phyloP scores from a whole-genome alignment of 1,140 invertebrate genomes.

The Gryon sp. region DNA sequence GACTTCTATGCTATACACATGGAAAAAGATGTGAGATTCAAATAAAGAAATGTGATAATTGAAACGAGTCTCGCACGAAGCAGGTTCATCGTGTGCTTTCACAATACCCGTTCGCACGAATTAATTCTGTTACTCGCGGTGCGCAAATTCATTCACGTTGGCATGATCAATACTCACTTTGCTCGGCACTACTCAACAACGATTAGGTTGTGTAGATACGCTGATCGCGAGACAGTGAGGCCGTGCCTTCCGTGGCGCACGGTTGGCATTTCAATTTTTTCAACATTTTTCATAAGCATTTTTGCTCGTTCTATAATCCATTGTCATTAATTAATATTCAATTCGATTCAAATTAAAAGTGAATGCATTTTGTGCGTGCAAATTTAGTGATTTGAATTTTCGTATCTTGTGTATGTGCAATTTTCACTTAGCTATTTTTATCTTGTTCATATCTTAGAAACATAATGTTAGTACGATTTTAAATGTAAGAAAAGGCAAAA shows the following conservation, averaged over 20 bases:
- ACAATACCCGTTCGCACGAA: conserved; percentile 4
- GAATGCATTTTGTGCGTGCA: background rate
- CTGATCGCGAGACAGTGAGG: background rate
- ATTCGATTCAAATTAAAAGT: too few species aligned
- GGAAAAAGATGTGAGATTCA: too few species aligned
- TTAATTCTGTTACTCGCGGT: background rate
- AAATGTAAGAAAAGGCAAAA: background rate
- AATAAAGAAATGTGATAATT: too few species aligned
- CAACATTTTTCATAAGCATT: background rate
- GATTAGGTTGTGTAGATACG: conserved; percentile 13
- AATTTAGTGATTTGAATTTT: background rate
- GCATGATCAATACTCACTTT: conserved; percentile 1
- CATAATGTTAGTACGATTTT: too few species aligned
- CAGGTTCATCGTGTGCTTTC: conserved; percentile 10
- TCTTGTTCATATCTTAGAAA: too few species aligned
- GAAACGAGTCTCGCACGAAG: background rate
- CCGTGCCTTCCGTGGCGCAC: conserved; percentile 16
- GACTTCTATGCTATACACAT: too few species aligned
- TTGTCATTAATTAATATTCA: too few species aligned
- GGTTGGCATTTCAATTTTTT: conserved; percentile 9
- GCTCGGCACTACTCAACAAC: conserved; percentile 1
- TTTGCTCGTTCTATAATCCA: too few species aligned
- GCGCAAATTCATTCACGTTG: background rate
- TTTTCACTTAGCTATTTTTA: too few species aligned
- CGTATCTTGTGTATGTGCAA: too few species aligned